Evolutionary conservation across 2,888 invertebrate species (phyloP).

Genomic region (Nyleta sp.): DNA sequence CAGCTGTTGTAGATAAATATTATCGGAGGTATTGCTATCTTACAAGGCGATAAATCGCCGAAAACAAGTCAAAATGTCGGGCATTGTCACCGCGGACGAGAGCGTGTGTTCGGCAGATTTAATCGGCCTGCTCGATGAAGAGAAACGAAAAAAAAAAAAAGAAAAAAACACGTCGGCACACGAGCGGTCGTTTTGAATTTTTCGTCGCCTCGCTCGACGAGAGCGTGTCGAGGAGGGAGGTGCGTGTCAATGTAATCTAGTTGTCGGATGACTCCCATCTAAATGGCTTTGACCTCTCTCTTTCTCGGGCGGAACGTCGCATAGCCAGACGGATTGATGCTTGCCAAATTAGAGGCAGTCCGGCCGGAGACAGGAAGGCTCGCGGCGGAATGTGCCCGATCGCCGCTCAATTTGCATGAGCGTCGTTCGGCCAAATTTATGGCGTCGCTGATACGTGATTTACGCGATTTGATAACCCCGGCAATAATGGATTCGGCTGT

Average conservation of each 20-base stretch:
- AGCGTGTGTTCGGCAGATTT: slow-evolving; percentile 2
- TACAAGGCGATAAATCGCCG: slow-evolving; percentile 16
- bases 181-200: not conserved
- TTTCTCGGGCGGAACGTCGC: no score
- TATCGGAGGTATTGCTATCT: not conserved
- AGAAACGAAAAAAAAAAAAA: no score
- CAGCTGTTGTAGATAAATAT: slow-evolving; percentile 19
- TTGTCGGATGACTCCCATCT: slow-evolving; percentile 17
- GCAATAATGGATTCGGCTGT: slow-evolving; percentile 33
- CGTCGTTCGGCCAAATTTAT: slow-evolving; percentile 47
- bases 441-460: slow-evolving; percentile 54
- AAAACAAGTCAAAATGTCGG: slow-evolving; percentile 15
- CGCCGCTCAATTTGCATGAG: slow-evolving; percentile 46
- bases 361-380: slow-evolving; percentile 8
- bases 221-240: not conserved
- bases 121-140: slow-evolving; percentile 1
- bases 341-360: slow-evolving; percentile 42
- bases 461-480: slow-evolving; percentile 53
- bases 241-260: slow-evolving; percentile 29
- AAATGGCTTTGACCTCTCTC: slow-evolving; percentile 31
- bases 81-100: slow-evolving; percentile 3
- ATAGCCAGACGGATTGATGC: slow-evolving; percentile 26
- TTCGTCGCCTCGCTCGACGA: not conserved
- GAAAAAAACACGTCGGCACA: no score
- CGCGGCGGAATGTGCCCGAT: slow-evolving; percentile 25